A percentile compares a stretch with the other conserved stretches of the same genome.
Evolutionary conservation across 2,113 vertebrate species (phyloP).

Genomic region (Oenanthe oenanthe): DNA sequence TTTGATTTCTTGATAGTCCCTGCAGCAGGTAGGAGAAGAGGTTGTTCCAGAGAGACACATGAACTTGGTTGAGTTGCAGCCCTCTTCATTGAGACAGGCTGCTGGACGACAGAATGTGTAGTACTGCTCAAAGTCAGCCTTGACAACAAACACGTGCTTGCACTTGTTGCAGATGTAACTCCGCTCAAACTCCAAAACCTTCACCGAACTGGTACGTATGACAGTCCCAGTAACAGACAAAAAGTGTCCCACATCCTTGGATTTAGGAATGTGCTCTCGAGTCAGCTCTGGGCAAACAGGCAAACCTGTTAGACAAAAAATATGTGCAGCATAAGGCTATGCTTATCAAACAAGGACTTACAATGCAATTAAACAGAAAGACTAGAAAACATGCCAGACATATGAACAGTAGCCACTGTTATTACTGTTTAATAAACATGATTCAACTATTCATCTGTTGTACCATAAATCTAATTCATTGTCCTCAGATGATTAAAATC

Average conservation of each 20-base stretch:
- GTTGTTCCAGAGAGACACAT: constrained; percentile 83
- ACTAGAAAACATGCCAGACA: background rate
- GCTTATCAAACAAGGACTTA: background rate
- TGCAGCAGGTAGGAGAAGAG: constrained; percentile 81
- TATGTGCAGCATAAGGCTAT: background rate
- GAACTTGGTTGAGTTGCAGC: constrained; percentile 88
- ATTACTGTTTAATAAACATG: background rate
- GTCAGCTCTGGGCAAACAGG: constrained; percentile 94
- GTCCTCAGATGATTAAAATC: background rate
- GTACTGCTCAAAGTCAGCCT: constrained; percentile 90
- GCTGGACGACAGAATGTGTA: constrained; percentile 80
- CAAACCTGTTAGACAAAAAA: constrained; percentile 78
- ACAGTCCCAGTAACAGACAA: constrained; percentile 93
- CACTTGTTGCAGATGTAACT: constrained; percentile 94
- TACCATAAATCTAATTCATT: background rate
- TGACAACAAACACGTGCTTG: constrained; percentile 81
- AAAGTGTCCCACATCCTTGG: constrained; percentile 91
- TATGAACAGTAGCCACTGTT: background rate
- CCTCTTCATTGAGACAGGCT: constrained; percentile 81
- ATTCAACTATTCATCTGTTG: background rate
- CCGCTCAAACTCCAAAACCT: constrained; percentile 91
- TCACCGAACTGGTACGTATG: constrained; percentile 88
- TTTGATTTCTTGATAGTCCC: constrained; percentile 97
- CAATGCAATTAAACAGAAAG: background rate
- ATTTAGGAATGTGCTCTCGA: constrained; percentile 90